A percentile compares a stretch with the other conserved stretches of the same genome.
Evolutionary conservation across 2,113 vertebrate genomes (phyloP).

Genomic region (Girardinichthys multiradiatus): DNA sequence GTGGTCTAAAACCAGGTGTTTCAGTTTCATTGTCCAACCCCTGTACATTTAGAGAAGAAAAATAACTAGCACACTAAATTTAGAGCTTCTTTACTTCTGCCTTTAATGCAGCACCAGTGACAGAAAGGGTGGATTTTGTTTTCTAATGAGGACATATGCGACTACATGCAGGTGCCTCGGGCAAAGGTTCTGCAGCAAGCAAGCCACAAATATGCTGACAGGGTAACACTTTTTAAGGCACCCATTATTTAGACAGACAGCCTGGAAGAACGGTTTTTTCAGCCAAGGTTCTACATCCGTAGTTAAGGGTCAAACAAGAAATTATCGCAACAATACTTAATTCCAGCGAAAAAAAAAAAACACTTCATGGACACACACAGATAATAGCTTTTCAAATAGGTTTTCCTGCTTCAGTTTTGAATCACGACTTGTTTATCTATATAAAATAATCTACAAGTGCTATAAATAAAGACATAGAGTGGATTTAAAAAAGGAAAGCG

Average conservation of each 20-base stretch:
- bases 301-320: neutral
- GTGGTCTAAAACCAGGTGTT: too few relatives aligned
- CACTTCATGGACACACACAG: neutral
- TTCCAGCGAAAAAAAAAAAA: neutral
- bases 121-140: neutral
- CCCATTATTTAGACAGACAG: neutral
- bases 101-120: neutral
- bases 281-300: neutral
- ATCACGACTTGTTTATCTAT: neutral
- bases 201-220: neutral
- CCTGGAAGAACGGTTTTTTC: neutral
- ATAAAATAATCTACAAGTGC: neutral
- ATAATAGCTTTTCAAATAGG: neutral
- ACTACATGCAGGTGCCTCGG: neutral
- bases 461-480: constrained; percentile 4
- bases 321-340: neutral
- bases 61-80: neutral
- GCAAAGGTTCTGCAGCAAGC: neutral
- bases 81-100: neutral
- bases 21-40: too few relatives aligned
- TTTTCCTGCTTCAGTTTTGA: neutral
- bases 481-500: neutral
- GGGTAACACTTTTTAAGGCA: neutral
- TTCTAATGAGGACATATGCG: constrained; percentile 1
- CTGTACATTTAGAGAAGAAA: neutral